Base-by-base conservation (phyloP, 2,113 vertebrate species). In the Taxidea taxus region DNA sequence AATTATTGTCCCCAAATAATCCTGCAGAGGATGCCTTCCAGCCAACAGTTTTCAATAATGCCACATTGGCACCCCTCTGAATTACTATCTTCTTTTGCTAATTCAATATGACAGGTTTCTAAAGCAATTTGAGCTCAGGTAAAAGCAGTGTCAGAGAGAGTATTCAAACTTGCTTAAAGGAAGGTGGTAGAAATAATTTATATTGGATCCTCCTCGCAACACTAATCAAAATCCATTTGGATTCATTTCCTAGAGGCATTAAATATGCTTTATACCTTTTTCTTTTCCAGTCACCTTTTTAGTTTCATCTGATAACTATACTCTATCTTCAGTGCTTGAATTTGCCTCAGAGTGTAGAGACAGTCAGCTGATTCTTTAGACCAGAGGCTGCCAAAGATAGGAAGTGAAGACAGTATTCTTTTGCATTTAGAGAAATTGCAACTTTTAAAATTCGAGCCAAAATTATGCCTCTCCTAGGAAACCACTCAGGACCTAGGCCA, bases 81-180 rank as follows among this genome's bases (percentile, higher is more conserved):
- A 97, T 98, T 98, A 44, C 10, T 98, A 92, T 96, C 97, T 97
- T 93, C 90, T 82, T 70, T 96, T 97, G 97, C 84, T 98, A 98
- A 98, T 98, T 93, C 96, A 77, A 90, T 98, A 94, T 98, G 98
- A 97, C 98, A 97, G 97, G 83, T 97, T 97, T 93, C 97, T 97
- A 96, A 98, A 98, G 64, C 95, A 98, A 97, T 96, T 92, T 91
- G 75, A 95, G 89, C 97, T 96, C 94, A 34, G 56, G 97, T 72
- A 93, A 98, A 98, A 97, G 94, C 27, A 86, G 88, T 84, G 42
- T 72, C 94, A 95, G 58, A 93, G 92, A 95, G 91, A 97, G 77
- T 78, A 75, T 44, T 94, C 97, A 95, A 90, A 92, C 49, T 87
- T 70, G 49, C 34, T 87, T 82, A 39, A 72, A 96, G 80, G 84